A percentile compares a stretch with the other conserved stretches of the same genome.
Evolutionary conservation across 2,797 vertebrate species (phyloP).

Genomic region (Tinamus major): DNA sequence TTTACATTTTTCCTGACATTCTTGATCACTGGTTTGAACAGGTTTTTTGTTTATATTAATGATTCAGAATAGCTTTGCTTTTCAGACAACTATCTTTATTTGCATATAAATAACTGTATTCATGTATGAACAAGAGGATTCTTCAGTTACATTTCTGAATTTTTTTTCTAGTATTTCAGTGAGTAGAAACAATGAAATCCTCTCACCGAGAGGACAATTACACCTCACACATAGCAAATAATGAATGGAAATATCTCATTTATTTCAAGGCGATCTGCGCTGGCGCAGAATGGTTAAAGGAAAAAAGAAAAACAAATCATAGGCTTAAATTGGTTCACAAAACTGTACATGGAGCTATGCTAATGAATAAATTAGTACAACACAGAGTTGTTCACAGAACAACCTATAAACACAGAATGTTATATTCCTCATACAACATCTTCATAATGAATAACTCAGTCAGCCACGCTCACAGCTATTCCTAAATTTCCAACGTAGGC

Average conservation of each 20-base stretch:
- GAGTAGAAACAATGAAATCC: not conserved
- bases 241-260: not conserved
- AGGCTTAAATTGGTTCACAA: not conserved
- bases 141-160: not conserved
- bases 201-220: not conserved
- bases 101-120: not conserved
- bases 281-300: not conserved
- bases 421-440: not conserved
- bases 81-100: not conserved
- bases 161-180: not conserved
- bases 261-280: not conserved
- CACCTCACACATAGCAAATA: not conserved
- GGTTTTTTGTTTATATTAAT: not conserved
- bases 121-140: not conserved
- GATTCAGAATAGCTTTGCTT: not conserved
- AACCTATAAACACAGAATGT: not conserved
- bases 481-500: not conserved
- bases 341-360: not conserved
- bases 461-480: not conserved
- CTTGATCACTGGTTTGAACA: not conserved
- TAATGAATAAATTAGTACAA: not conserved
- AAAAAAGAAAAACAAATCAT: not conserved
- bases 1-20: not conserved
- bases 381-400: not conserved
- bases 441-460: not conserved